Percentiles rank a stretch among this genome's conserved stretches.
Evolutionary conservation across 2,797 vertebrate genomes (phyloP).

Genomic region (Champsocephalus esox): DNA sequence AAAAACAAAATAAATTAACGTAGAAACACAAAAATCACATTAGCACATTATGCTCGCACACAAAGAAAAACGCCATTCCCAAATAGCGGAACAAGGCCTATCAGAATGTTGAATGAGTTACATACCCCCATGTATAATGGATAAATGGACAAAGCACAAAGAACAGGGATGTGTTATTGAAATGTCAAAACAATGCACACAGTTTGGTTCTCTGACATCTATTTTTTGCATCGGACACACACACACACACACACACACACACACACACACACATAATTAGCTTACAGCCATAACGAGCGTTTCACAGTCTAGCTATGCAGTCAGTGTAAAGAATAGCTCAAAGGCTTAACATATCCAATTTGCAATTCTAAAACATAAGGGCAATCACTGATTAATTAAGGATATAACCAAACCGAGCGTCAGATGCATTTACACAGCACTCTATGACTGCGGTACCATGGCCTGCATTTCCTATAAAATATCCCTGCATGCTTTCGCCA

Average conservation of each 20-base stretch:
- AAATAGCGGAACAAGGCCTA: slow-evolving; percentile 13
- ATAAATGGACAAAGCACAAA: slow-evolving; percentile 33
- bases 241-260: slow-evolving; percentile 16
- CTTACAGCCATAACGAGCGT: slow-evolving; percentile 63
- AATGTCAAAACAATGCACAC: slow-evolving; percentile 52
- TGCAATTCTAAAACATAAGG: slow-evolving; percentile 73
- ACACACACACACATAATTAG: slow-evolving; percentile 65
- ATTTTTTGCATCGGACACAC: neutral
- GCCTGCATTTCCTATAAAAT: slow-evolving; percentile 12
- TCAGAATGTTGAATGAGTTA: slow-evolving; percentile 29
- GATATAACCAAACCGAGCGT: slow-evolving; percentile 47
- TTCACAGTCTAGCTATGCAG: slow-evolving; percentile 62
- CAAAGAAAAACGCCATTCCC: neutral
- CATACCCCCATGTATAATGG: slow-evolving; percentile 43
- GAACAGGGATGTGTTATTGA: slow-evolving; percentile 19
- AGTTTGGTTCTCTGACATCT: slow-evolving; percentile 29
- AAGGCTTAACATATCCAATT: slow-evolving; percentile 70
- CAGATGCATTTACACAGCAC: slow-evolving; percentile 60
- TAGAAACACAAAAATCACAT: slow-evolving; percentile 2
- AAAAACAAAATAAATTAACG: slow-evolving; percentile 49
- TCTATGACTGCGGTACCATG: slow-evolving; percentile 18
- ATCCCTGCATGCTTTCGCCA: slow-evolving; percentile 33
- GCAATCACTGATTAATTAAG: slow-evolving; percentile 75
- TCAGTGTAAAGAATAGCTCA: slow-evolving; percentile 68
- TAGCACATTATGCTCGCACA: slow-evolving; percentile 7